A percentile compares a stretch with the other conserved stretches of the same genome.
Conservation (phyloP, 2,797 vertebrate species). For the Fringilla coelebs region DNA sequence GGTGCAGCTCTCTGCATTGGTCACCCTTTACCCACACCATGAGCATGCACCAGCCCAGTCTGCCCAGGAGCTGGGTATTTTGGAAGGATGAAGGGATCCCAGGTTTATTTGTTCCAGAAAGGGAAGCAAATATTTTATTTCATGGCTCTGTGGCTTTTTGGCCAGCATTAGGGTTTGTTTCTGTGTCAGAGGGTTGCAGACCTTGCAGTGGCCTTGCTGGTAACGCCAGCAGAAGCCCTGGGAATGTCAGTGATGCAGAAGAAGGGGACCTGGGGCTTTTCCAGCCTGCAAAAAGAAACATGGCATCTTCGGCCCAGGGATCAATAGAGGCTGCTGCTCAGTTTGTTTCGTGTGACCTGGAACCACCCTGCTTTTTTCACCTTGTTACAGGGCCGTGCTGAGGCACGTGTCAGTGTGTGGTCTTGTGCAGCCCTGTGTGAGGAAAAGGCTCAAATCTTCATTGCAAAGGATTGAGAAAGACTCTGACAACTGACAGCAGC, state of each 20-base stretch:
- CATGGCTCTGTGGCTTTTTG: background rate
- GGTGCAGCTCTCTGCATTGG: background rate
- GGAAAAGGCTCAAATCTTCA: background rate
- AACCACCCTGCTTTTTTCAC: background rate
- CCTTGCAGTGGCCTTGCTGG: background rate
- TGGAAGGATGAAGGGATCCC: background rate
- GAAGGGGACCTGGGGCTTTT: background rate
- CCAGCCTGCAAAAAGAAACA: background rate
- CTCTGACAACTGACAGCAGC: background rate
- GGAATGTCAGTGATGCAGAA: background rate
- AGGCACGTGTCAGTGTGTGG: accelerated
- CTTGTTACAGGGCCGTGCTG: background rate
- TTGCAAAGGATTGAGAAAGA: background rate
- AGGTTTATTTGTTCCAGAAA: background rate
- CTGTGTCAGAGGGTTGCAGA: background rate
- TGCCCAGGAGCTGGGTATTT: background rate
- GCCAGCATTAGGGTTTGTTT: background rate
- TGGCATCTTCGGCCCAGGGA: background rate
- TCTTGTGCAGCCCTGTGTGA: background rate
- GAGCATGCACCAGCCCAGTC: accelerated
- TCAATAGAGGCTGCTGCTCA: background rate
- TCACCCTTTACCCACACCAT: background rate
- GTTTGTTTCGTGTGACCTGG: background rate
- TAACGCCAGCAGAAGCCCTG: background rate
- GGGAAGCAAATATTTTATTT: background rate